Conservation (phyloP, 2,797 vertebrate species). For the Parotocinclus haroldoi region DNA sequence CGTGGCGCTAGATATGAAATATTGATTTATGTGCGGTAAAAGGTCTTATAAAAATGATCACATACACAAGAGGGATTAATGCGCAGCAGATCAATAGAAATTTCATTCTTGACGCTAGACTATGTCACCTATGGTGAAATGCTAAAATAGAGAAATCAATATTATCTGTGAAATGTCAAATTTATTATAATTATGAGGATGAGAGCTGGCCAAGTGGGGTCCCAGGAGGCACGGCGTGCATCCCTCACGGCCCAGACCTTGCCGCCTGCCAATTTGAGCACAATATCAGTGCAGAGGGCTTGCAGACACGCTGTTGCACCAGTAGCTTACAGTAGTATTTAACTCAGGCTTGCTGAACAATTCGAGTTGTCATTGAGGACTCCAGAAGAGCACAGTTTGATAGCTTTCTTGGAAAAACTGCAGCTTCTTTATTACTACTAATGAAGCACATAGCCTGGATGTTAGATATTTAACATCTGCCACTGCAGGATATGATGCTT, state of each 20-base stretch:
- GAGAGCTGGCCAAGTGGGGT: constrained; percentile 99
- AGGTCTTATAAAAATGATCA: constrained; percentile 99
- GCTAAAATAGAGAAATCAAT: constrained; percentile 99
- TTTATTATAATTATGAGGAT: constrained; percentile 99
- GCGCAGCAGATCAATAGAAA: constrained; percentile 99
- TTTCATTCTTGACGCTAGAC: constrained; percentile 99
- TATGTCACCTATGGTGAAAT: constrained; percentile 99
- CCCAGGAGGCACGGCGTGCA: constrained; percentile 90
- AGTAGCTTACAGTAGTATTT: constrained; percentile 98
- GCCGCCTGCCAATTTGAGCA: constrained; percentile 98
- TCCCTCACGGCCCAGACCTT: constrained; percentile 96
- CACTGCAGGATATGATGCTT: no score
- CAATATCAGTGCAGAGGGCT: constrained; percentile 95
- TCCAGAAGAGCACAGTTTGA: no score
- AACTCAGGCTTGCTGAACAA: constrained; percentile 62
- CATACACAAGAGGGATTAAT: constrained; percentile 99
- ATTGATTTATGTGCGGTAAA: constrained; percentile 99
- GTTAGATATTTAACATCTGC: no score
- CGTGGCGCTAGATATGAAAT: constrained; percentile 99
- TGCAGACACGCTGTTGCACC: constrained; percentile 87
- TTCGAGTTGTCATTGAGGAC: no score
- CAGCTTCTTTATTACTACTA: no score
- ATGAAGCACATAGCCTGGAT: no score
- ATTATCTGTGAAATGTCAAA: constrained; percentile 99
- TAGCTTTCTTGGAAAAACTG: no score